phyloP scores from a whole-genome alignment of 2,113 vertebrate species.

The Cavia aperea region DNA sequence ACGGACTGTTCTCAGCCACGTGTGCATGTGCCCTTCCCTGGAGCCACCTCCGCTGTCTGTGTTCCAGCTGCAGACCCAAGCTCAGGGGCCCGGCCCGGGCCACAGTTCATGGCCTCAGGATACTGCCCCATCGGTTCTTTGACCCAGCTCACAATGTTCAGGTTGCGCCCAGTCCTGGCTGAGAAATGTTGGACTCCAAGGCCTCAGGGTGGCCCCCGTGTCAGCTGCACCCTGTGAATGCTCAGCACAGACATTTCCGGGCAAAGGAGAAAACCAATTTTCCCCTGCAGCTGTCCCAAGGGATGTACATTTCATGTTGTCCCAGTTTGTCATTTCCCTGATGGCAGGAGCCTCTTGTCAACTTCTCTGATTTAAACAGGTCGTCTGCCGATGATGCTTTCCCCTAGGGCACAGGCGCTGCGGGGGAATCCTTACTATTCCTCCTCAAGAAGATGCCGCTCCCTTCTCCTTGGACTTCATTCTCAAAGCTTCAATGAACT shows the following conservation, averaged over 20 bases:
- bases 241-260: conserved; percentile 15
- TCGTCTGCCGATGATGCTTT: neutral
- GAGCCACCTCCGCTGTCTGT: neutral
- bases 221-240: neutral
- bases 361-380: conserved; percentile 7
- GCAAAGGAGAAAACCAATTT: neutral
- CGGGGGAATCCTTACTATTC: neutral
- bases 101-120: neutral
- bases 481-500: neutral
- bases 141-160: neutral
- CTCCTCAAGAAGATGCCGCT: neutral
- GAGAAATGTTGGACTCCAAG: neutral
- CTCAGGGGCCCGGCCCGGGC: neutral
- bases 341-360: conserved; percentile 27
- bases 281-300: conserved; percentile 1
- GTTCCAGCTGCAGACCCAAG: neutral
- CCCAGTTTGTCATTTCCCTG: conserved; percentile 34
- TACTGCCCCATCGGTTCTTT: neutral
- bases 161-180: neutral
- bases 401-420: neutral
- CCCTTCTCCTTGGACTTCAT: neutral
- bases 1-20: neutral
- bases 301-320: neutral
- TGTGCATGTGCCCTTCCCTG: neutral
- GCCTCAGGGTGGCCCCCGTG: neutral